phyloP scores from a whole-genome alignment of 2,888 invertebrate species.

The Neocrepidodera transversa region DNA sequence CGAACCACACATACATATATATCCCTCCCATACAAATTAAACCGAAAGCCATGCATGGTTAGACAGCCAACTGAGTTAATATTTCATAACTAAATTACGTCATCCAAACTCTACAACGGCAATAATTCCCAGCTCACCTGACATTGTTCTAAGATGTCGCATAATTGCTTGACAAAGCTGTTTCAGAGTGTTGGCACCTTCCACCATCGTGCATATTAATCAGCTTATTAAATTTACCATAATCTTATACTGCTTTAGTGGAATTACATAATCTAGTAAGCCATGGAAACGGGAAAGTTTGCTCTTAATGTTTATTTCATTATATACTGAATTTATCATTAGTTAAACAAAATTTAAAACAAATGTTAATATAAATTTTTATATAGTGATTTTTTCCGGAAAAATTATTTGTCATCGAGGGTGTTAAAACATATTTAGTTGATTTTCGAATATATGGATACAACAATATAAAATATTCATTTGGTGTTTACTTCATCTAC shows the following conservation, averaged over 20 bases:
- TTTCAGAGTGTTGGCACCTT: constrained; percentile 49
- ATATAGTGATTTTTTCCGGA: no score
- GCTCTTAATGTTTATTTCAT: constrained; percentile 24
- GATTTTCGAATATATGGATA: neutral
- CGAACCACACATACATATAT: constrained; percentile 6
- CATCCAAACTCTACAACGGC: constrained; percentile 47
- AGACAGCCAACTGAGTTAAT: constrained; percentile 51
- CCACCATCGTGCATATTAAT: constrained; percentile 53
- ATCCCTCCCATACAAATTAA: constrained; percentile 14
- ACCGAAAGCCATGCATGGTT: constrained; percentile 35
- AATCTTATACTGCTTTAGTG: constrained; percentile 51
- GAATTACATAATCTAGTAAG: constrained; percentile 44
- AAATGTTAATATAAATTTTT: no score
- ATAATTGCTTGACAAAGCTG: constrained; percentile 57
- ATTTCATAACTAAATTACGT: constrained; percentile 58
- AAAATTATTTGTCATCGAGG: no score
- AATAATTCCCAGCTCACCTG: constrained; percentile 49
- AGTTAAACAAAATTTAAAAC: no score
- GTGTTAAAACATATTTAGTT: no score
- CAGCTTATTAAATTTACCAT: constrained; percentile 55
- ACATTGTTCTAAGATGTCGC: constrained; percentile 57
- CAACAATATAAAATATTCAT: neutral
- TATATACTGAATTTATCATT: no score
- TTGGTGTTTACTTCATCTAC: neutral
- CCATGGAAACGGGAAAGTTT: constrained; percentile 23